phyloP scores from a whole-genome alignment of 2,888 invertebrate species.

The Eledone cirrhosa region DNA sequence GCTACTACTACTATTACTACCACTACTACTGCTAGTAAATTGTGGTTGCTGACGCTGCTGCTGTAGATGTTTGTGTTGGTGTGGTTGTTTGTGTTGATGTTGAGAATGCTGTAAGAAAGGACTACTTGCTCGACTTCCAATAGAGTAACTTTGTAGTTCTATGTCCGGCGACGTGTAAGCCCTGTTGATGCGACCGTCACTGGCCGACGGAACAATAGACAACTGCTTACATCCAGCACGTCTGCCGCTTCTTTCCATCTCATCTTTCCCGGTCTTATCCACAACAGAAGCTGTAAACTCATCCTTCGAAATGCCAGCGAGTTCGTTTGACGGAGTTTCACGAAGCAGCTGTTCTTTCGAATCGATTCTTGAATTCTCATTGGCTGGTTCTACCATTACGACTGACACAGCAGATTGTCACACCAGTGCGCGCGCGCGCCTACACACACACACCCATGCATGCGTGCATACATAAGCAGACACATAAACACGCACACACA shows the following conservation, averaged over 20 bases:
- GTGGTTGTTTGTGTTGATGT: not conserved
- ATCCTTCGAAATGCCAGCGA: slow-evolving; percentile 32
- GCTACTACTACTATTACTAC: too few relatives aligned
- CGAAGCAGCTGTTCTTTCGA: slow-evolving; percentile 53
- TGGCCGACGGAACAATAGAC: slow-evolving; percentile 27
- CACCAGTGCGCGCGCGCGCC: not conserved
- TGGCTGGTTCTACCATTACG: slow-evolving; percentile 58
- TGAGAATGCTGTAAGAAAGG: slow-evolving; percentile 7
- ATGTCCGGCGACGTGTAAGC: slow-evolving; percentile 63
- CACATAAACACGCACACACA: too few relatives aligned
- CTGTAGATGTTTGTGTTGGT: too few relatives aligned
- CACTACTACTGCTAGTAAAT: too few relatives aligned
- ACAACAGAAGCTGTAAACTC: slow-evolving; percentile 29
- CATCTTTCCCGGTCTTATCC: not conserved
- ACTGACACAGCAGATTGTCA: slow-evolving; percentile 45
- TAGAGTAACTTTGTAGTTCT: slow-evolving; percentile 55
- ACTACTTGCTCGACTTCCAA: slow-evolving; percentile 32
- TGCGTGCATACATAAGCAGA: too few relatives aligned
- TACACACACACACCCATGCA: too few relatives aligned
- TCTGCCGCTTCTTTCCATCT: not conserved
- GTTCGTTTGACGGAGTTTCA: slow-evolving; percentile 4
- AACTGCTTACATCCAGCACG: slow-evolving; percentile 26
- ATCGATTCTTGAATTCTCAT: slow-evolving; percentile 59
- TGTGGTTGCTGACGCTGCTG: too few relatives aligned
- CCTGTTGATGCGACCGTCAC: slow-evolving; percentile 57